Evolutionary conservation across 1,140 invertebrate species (phyloP).

Genomic region (Nephotettix cincticeps): DNA sequence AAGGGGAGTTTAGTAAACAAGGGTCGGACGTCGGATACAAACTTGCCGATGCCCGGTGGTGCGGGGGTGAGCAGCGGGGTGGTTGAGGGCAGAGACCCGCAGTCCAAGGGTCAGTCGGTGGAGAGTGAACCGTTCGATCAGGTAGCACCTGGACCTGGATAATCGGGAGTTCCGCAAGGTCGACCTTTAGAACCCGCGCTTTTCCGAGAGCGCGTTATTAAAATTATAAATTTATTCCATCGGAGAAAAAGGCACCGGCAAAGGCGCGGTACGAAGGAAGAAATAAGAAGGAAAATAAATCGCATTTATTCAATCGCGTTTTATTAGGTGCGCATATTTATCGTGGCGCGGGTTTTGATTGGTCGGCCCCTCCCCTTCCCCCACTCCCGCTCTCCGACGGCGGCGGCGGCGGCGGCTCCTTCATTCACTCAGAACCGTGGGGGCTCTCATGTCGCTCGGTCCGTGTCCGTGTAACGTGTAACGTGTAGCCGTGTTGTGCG

Average conservation of each 20-base stretch:
- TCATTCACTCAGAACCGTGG: not conserved
- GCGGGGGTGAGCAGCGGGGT: too few relatives aligned
- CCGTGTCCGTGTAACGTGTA: not conserved
- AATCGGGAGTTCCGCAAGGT: not conserved
- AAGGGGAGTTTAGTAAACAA: not conserved
- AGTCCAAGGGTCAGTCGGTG: not conserved
- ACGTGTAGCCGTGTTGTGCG: not conserved
- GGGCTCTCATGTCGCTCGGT: not conserved
- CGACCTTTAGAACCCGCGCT: not conserved
- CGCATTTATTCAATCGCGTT: constrained; percentile 40
- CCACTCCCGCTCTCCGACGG: constrained; percentile 13
- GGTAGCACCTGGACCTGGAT: too few relatives aligned
- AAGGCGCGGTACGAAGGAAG: constrained; percentile 8
- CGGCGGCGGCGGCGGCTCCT: not conserved
- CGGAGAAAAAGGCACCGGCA: constrained; percentile 1
- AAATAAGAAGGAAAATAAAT: constrained; percentile 37
- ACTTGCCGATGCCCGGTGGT: too few relatives aligned
- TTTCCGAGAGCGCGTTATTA: not conserved
- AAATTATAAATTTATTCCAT: constrained; percentile 16
- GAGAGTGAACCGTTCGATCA: not conserved
- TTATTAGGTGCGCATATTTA: constrained; percentile 41
- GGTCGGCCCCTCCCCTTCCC: constrained; percentile 28
- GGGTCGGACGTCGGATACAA: not conserved
- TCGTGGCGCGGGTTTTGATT: constrained; percentile 34
- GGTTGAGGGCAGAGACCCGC: not conserved